These are phyloP conservation scores for Thaumetopoea pityocampa DNA, from an alignment of 1,140 invertebrate genomes.

Conservation along the genomic window DNA sequence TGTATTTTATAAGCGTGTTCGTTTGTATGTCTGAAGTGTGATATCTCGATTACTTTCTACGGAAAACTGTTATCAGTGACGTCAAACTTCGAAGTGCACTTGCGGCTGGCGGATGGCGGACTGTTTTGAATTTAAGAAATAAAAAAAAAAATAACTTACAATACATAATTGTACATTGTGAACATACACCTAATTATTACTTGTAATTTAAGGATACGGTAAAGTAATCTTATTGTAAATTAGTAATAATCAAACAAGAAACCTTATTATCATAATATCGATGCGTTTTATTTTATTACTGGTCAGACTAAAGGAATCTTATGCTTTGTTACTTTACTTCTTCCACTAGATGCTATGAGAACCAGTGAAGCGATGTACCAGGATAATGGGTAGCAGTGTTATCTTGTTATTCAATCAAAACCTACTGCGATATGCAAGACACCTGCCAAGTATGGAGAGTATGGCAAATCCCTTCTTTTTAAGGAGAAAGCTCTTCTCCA, in stretches of 20 bases:
- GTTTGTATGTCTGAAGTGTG: slow-evolving; percentile 19
- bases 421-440: no score
- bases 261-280: slow-evolving; percentile 74
- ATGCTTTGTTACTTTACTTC: no score
- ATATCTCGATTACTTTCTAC: slow-evolving; percentile 25
- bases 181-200: slow-evolving; percentile 71
- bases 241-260: slow-evolving; percentile 73
- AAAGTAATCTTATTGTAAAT: slow-evolving; percentile 73
- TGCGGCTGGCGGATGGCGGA: slow-evolving; percentile 64
- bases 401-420: no score
- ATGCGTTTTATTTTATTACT: slow-evolving; percentile 68
- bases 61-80: slow-evolving; percentile 28
- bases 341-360: no score
- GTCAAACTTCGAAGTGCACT: slow-evolving; percentile 66
- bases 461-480: no score
- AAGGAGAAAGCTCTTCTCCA: no score
- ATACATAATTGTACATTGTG: slow-evolving; percentile 73
- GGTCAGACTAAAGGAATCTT: no score
- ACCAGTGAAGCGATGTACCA: no score
- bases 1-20: slow-evolving; percentile 11
- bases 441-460: no score
- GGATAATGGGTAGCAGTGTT: no score
- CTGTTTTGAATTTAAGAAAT: slow-evolving; percentile 65
- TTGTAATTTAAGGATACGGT: slow-evolving; percentile 57
- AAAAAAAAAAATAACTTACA: slow-evolving; percentile 52